Base-by-base conservation (phyloP, 2,888 invertebrate species). In the Psococerastis gibbosa region DNA sequence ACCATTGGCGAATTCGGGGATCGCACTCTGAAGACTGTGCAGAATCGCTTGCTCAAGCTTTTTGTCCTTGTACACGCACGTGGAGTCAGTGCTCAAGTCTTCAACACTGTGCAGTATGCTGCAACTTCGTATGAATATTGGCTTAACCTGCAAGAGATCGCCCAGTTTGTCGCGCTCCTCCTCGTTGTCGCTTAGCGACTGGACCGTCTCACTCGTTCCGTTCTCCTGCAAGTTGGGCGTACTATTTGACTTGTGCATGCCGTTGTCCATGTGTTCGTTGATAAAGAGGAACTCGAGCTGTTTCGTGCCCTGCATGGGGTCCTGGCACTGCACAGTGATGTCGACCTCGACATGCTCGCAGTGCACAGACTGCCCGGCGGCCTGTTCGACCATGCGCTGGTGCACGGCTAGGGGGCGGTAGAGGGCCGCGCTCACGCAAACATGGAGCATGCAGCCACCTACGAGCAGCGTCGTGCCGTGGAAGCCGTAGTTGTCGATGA, bases 391-490 rank as follows among this genome's bases (percentile, higher is more conserved):
- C 16, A 38, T 5, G 6, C 38, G 17, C 11, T 38, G 52, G 52
- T 63, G 61, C 46, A 59, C 57, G 48, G 66, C 69, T 23, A 73
- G 63, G 0, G 71, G 72, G 6, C 70, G 68, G 58, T 78, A 79
- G 1, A 80, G 60, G 0, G 75, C 71, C 0, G 78, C 78, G 2
- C 78, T 71, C 3, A 75, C 73, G 48, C 80, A 79, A 2, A 80
- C 78, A 54, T 80, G 78, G 1, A 80, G 61, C 76, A 79, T 78
- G 11, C 79, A 78, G 1, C 74, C 78, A 59, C 73, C 79, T 22
- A 80, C 60, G 6, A 80, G 61, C 1, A 80, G 60, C 9, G 79
- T 68, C 8, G 79, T 78, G 2, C 80, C 80, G 54, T 78, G 76
- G 42, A 80, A 82, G 16, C 83, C 83, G 52, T 79, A 85, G 1